Evolutionary conservation across 2,888 invertebrate genomes (phyloP).

Genomic region (Cryptosula pallasiana): DNA sequence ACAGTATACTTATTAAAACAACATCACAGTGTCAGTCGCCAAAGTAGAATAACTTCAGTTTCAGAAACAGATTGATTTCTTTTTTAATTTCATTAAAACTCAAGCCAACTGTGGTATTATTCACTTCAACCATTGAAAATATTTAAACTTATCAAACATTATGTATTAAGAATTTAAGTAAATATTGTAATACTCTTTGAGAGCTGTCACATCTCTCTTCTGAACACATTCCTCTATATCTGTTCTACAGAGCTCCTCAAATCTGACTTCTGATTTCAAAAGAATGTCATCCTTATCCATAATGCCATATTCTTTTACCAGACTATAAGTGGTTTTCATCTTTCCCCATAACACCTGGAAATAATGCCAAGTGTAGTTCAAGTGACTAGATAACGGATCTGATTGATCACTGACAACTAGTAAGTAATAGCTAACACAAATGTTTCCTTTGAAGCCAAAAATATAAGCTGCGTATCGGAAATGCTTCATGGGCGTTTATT

Average conservation of each 20-base stretch:
- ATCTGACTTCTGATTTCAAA: not conserved
- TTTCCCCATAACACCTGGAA: not conserved
- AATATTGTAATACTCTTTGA: slow-evolving; percentile 11
- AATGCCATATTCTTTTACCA: not conserved
- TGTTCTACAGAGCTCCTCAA: not conserved
- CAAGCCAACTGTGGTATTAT: no score
- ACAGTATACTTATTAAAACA: not conserved
- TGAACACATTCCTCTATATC: not conserved
- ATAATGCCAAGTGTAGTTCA: no score
- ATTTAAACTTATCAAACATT: no score
- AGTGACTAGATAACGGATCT: no score
- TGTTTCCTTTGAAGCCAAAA: no score
- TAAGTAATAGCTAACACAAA: no score
- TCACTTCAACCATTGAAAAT: no score
- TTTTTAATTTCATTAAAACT: no score
- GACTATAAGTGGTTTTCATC: not conserved
- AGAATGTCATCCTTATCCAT: not conserved
- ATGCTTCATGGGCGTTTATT: no score
- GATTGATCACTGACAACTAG: no score
- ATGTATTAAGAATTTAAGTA: no score
- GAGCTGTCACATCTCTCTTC: not conserved
- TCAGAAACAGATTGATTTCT: not conserved
- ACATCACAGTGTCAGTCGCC: not conserved
- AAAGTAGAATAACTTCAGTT: not conserved
- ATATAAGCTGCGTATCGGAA: no score